Percentiles rank a stretch among this genome's conserved stretches.
These are phyloP conservation scores for Callipepla squamata DNA, from an alignment of 2,113 vertebrate species.

Conservation along the genomic window DNA sequence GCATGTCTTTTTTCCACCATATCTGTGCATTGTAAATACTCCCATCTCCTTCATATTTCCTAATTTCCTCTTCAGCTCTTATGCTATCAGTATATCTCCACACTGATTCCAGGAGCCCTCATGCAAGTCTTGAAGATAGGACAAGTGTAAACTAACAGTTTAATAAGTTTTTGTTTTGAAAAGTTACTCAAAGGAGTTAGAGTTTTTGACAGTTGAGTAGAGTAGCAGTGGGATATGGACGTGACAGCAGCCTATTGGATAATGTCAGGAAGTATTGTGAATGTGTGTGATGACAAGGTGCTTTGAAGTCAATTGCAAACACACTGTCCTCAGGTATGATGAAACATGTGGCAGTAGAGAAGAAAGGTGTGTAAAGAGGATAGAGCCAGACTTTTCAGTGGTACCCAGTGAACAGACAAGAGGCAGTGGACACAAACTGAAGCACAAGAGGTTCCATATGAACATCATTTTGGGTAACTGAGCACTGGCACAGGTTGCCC, in stretches of 20 bases:
- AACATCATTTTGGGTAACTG: neutral
- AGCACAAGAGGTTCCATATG: neutral
- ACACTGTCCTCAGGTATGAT: neutral
- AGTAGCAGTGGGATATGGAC: neutral
- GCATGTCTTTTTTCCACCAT: neutral
- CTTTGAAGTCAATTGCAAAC: neutral
- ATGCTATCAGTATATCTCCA: neutral
- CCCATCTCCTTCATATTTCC: neutral
- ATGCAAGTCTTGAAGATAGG: neutral
- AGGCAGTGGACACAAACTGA: neutral
- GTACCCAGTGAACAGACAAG: neutral
- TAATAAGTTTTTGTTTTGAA: neutral
- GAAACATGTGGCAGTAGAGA: neutral
- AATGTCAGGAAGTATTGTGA: neutral
- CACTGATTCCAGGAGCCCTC: neutral
- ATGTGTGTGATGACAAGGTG: neutral
- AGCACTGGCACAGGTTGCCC: neutral
- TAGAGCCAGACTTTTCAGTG: neutral
- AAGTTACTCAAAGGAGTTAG: neutral
- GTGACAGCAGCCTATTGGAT: neutral
- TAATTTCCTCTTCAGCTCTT: neutral
- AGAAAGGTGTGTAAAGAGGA: neutral
- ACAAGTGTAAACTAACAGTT: neutral
- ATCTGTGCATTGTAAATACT: neutral
- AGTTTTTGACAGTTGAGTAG: neutral